Evolutionary conservation across 2,113 vertebrate species (phyloP).

Genomic region (Phalacrocorax aristotelis): DNA sequence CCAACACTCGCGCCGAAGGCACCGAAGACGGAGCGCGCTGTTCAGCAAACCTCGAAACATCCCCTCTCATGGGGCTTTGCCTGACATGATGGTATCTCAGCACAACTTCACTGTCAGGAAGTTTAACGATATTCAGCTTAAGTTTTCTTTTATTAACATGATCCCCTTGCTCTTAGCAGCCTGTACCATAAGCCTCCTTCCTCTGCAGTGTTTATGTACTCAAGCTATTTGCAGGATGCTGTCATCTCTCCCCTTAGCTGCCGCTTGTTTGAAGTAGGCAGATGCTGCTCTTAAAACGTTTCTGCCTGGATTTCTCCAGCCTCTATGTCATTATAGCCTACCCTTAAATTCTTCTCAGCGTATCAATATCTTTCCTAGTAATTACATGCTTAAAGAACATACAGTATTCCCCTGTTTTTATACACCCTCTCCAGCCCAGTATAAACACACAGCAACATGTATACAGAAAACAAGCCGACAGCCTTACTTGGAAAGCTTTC

Average conservation of each 20-base stretch:
- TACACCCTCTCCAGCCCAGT: neutral
- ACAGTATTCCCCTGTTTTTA: neutral
- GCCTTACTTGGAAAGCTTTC: neutral
- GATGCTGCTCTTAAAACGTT: neutral
- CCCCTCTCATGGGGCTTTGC: neutral
- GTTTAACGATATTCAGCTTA: neutral
- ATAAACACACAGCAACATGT: neutral
- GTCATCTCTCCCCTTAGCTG: slow-evolving; percentile 11
- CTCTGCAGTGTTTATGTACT: neutral
- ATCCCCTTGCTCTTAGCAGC: neutral
- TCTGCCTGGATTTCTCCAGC: neutral
- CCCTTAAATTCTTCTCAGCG: neutral
- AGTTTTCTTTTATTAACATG: neutral
- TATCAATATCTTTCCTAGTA: neutral
- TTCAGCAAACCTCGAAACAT: neutral
- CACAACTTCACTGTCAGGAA: neutral
- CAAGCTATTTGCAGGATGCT: slow-evolving; percentile 30
- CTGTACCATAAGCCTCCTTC: neutral
- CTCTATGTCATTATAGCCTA: neutral
- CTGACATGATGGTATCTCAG: neutral
- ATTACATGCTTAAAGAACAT: neutral
- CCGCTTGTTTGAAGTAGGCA: neutral
- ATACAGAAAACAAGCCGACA: neutral
- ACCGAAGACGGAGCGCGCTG: accelerated
- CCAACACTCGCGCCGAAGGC: neutral